Percentiles rank a stretch among this genome's conserved stretches.
Evolutionary conservation across 1,140 invertebrate species (phyloP).

Genomic region (Formica selysi): DNA sequence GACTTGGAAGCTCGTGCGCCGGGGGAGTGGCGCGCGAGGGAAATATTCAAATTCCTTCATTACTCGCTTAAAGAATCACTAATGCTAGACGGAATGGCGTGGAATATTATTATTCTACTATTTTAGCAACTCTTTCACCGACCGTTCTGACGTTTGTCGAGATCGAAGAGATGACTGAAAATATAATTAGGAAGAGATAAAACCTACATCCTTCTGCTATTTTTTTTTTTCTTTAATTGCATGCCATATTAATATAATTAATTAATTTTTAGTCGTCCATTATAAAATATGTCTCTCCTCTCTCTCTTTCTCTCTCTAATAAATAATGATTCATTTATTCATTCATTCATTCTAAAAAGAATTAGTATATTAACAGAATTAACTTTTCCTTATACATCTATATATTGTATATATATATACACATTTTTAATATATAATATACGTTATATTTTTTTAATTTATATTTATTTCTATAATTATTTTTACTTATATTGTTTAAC

Average conservation of each 20-base stretch:
- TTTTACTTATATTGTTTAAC: background rate
- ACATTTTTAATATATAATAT: too few species aligned
- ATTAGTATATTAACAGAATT: background rate
- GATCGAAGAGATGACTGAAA: slow-evolving; percentile 48
- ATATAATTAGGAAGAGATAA: background rate
- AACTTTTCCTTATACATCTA: background rate
- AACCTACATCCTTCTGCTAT: slow-evolving; percentile 26
- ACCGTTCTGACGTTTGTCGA: slow-evolving; percentile 15
- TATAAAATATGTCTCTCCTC: background rate
- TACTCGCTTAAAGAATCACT: slow-evolving; percentile 83
- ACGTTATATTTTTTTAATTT: background rate
- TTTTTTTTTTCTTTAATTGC: slow-evolving; percentile 11
- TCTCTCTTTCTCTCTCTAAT: too few species aligned
- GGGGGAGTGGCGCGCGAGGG: slow-evolving; percentile 69
- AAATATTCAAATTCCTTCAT: slow-evolving; percentile 85
- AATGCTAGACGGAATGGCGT: slow-evolving; percentile 81
- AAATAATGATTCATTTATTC: too few species aligned
- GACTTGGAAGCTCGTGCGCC: slow-evolving; percentile 81
- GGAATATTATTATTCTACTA: slow-evolving; percentile 83
- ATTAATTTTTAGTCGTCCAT: background rate
- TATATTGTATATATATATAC: too few species aligned
- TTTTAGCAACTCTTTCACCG: slow-evolving; percentile 74
- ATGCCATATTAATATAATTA: background rate
- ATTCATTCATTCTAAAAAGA: background rate
- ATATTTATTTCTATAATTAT: background rate